A percentile compares a stretch with the other conserved stretches of the same genome.
These are phyloP conservation scores for Lerema accius DNA, from an alignment of 1,140 invertebrate species.

Conservation along the genomic window DNA sequence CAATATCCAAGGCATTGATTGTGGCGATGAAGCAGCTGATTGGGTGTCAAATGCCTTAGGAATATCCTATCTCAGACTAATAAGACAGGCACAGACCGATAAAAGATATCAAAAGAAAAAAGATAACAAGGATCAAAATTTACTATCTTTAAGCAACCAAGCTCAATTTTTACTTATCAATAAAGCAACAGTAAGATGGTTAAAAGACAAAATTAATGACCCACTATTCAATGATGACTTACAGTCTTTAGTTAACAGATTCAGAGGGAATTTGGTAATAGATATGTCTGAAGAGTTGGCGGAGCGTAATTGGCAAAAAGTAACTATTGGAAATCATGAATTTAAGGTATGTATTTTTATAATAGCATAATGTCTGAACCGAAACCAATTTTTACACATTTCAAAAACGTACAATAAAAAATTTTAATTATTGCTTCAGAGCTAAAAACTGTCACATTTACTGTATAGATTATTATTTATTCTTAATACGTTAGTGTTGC, in stretches of 20 bases:
- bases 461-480: too few species aligned
- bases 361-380: too few species aligned
- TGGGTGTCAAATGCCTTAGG: conserved; percentile 90
- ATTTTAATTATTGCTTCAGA: too few species aligned
- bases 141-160: conserved; percentile 92
- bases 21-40: conserved; percentile 89
- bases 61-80: conserved; percentile 86
- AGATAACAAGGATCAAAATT: conserved; percentile 61
- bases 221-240: conserved; percentile 80
- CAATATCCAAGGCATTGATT: conserved; percentile 90
- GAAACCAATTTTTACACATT: too few species aligned
- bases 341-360: conserved; percentile 81
- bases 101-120: conserved; percentile 64
- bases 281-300: conserved; percentile 86
- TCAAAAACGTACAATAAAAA: too few species aligned
- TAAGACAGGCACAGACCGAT: conserved; percentile 84
- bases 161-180: conserved; percentile 94
- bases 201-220: conserved; percentile 84
- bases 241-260: conserved; percentile 84
- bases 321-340: conserved; percentile 87
- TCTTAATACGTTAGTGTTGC: too few species aligned
- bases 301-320: conserved; percentile 88
- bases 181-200: conserved; percentile 88
- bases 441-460: too few species aligned
- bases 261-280: conserved; percentile 88